Evolutionary conservation across 2,888 invertebrate species (phyloP), one percentile per base, ranked within the genome.

Genomic region (Hyles lineata): DNA sequence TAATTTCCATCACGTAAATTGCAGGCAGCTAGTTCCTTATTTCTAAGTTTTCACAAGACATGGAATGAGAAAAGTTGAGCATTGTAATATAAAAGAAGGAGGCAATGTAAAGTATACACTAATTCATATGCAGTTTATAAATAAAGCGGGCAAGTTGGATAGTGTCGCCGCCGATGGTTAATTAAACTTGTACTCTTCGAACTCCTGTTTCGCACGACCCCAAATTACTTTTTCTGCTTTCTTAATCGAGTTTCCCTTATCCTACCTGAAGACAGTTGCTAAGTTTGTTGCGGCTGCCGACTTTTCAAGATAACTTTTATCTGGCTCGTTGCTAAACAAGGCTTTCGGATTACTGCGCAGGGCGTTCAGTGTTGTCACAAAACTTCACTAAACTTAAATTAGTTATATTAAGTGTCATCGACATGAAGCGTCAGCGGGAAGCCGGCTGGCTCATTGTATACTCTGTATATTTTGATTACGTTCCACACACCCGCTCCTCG

Each of bases 241-340:
- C 87, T 89, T 91, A 91, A 91, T 90, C 87, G 89, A 91, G 89
- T 90, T 92, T 90, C 79, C 84, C 85, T 89, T 89, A 89, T 89
- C 88, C 88, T 80, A 91, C 90, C 91, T 90, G 89, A 87, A 90
- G 89, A 89, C 89, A 87, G 90, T 89, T 83, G 82, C 80, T 79
- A 90, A 91, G 89, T 92, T 91, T 88, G 90, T 89, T 87, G 89
- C 81, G 88, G 90, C 80, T 79, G 80, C 79, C 79, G 85, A 89
- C 85, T 88, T 63, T 85, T 82, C 85, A 83, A 85, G 89, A 88
- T 87, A 90, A 89, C 87, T 91, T 91, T 90, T 89, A 88, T 90
- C 87, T 87, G 75, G 77, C 80, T 85, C 76, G 72, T 76, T 82
- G 85, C 85, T 87, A 87, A 90, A 90, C 87, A 90, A 89, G 88